Conservation (phyloP, 2,113 vertebrate genomes). For the Elgaria multicarinata region DNA sequence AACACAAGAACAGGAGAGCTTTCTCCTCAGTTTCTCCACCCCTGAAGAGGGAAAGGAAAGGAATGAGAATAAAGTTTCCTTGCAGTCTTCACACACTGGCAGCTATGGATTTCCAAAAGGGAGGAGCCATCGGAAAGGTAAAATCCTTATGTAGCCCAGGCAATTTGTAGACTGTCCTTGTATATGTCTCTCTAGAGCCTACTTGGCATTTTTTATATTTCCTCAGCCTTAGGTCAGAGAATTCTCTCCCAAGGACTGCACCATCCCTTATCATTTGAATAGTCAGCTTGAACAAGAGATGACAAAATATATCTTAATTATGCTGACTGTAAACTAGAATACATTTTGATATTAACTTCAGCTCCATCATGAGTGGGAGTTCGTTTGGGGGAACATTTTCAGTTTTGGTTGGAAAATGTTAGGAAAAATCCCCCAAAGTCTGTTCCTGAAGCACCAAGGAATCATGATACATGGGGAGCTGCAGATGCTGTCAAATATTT, state of each 20-base stretch:
- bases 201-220: neutral
- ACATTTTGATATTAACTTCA: neutral
- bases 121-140: slow-evolving; percentile 84
- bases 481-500: neutral
- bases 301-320: neutral
- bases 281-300: neutral
- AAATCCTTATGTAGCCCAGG: neutral
- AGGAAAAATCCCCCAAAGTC: neutral
- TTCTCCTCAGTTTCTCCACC: slow-evolving; percentile 76
- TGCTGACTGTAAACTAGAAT: neutral
- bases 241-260: rapidly evolving
- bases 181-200: neutral
- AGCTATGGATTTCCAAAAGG: slow-evolving; percentile 74
- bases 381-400: neutral
- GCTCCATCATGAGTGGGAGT: neutral
- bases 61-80: slow-evolving; percentile 77
- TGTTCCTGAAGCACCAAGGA: neutral
- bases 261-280: neutral
- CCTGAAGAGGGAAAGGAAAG: slow-evolving; percentile 78
- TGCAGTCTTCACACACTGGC: slow-evolving; percentile 77
- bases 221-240: neutral
- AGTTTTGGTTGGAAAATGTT: neutral
- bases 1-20: slow-evolving; percentile 86
- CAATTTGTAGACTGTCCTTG: rapidly evolving
- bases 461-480: neutral